Conservation (phyloP, 2,113 vertebrate genomes). For the Crotalus tigris region DNA sequence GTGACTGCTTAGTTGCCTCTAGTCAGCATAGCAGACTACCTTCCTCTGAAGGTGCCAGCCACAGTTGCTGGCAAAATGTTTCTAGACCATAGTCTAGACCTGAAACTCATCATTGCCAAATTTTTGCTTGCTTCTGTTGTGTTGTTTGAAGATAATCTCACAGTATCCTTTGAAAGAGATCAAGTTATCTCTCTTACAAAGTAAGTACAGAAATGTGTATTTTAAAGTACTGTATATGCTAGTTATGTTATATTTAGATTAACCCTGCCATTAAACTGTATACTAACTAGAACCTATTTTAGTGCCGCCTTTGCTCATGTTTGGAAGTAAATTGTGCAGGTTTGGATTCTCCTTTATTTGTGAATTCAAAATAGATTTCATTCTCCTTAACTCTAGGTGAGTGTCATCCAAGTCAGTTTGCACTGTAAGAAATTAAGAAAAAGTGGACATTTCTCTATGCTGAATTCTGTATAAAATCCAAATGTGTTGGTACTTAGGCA, state of each 20-base stretch:
- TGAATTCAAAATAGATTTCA: background rate
- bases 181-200: background rate
- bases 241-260: background rate
- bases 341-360: background rate
- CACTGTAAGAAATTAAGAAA: background rate
- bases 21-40: background rate
- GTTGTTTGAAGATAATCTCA: background rate
- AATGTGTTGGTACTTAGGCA: background rate
- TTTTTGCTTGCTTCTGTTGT: background rate
- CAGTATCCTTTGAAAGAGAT: slow-evolving; percentile 28
- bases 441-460: background rate
- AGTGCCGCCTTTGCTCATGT: background rate
- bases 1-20: background rate
- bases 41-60: background rate
- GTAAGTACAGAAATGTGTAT: background rate
- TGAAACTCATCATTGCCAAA: background rate
- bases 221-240: slow-evolving; percentile 14
- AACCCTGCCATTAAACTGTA: background rate
- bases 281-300: background rate
- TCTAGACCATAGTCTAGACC: background rate
- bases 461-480: background rate
- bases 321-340: background rate
- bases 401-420: background rate
- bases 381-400: background rate
- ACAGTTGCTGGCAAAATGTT: background rate